A percentile compares a stretch with the other conserved stretches of the same genome.
phyloP scores from a whole-genome alignment of 2,797 vertebrate genomes.

The Sebastes matsubarae region DNA sequence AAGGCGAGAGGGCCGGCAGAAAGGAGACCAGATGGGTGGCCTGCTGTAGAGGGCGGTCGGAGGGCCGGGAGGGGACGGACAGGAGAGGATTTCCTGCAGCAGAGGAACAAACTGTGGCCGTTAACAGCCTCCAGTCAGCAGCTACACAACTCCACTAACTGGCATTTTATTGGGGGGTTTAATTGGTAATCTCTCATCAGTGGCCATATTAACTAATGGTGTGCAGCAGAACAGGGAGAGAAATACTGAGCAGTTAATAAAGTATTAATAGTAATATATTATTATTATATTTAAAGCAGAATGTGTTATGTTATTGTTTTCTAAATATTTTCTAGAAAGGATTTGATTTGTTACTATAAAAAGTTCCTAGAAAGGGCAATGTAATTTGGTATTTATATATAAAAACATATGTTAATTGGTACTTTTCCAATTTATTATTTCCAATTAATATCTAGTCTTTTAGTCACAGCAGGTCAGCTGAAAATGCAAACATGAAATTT shows the following conservation, averaged over 20 bases:
- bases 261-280: neutral
- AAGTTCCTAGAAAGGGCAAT: neutral
- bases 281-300: neutral
- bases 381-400: neutral
- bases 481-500: neutral
- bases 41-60: conserved; percentile 52
- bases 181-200: conserved; percentile 21
- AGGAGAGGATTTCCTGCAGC: neutral
- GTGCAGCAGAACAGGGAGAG: neutral
- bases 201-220: neutral
- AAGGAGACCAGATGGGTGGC: conserved; percentile 84
- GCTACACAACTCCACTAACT: conserved; percentile 25
- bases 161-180: conserved; percentile 30
- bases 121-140: conserved; percentile 42
- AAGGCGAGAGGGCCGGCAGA: conserved; percentile 67
- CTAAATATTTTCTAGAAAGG: neutral
- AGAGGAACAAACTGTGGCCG: conserved; percentile 24
- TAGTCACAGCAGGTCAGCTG: neutral
- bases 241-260: neutral
- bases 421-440: neutral
- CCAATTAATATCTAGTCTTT: neutral
- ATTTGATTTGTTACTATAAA: neutral
- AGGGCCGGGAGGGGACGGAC: neutral
- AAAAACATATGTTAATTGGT: neutral
- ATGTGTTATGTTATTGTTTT: neutral